Conservation (phyloP, 2,888 invertebrate species). For the Trachelus stipa region DNA sequence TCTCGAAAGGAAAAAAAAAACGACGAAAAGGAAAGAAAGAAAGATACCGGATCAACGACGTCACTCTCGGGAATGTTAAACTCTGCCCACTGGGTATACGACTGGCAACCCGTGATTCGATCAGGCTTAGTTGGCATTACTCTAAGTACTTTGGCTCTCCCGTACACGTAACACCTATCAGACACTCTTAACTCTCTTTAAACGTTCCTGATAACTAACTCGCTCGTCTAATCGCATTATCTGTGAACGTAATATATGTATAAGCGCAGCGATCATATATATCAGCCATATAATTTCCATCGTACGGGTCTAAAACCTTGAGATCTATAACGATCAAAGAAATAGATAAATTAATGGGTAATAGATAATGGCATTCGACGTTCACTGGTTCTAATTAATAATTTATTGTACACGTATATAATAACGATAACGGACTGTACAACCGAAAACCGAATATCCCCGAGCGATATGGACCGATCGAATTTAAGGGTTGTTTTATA, state of each 20-base stretch:
- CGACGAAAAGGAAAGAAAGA: too few relatives aligned
- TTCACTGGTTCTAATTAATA: too few relatives aligned
- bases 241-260: not conserved
- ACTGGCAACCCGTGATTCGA: not conserved
- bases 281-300: not conserved
- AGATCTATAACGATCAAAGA: too few relatives aligned
- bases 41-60: not conserved
- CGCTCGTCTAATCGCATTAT: not conserved
- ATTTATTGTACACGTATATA: too few relatives aligned
- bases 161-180: not conserved
- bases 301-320: not conserved
- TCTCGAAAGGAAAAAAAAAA: too few relatives aligned
- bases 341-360: too few relatives aligned
- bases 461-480: too few relatives aligned
- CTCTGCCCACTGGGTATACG: too few relatives aligned
- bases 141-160: not conserved
- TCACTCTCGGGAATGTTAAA: not conserved
- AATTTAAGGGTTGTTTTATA: too few relatives aligned
- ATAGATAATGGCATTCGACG: too few relatives aligned
- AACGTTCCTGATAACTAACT: not conserved
- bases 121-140: not conserved
- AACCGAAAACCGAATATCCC: too few relatives aligned
- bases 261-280: accelerated
- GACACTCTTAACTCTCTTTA: not conserved
- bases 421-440: too few relatives aligned